Conservation (phyloP, 2,113 vertebrate genomes). For the Coryphaenoides rupestris region DNA sequence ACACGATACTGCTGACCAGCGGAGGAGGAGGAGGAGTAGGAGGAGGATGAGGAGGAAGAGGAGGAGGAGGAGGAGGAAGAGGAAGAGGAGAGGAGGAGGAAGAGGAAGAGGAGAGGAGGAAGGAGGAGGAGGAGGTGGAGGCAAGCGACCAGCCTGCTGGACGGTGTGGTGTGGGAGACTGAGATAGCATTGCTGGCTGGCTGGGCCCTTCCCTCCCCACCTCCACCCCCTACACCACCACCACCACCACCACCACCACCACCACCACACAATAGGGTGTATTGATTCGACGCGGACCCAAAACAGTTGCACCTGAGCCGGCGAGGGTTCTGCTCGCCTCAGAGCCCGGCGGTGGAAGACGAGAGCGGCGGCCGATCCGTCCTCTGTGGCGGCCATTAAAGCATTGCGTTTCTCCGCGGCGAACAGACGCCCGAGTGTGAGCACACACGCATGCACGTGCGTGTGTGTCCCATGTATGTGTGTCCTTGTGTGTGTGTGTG, state of each 20-base stretch:
- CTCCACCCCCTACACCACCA: too few species aligned
- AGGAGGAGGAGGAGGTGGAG: too few species aligned
- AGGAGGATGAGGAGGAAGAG: too few species aligned
- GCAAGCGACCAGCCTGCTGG: slow-evolving; percentile 33
- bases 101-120: too few species aligned
- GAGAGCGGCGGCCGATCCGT: slow-evolving; percentile 43
- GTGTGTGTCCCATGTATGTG: too few species aligned
- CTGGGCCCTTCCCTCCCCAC: slow-evolving; percentile 24
- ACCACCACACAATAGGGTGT: slow-evolving; percentile 55
- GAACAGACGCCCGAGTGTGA: slow-evolving; percentile 1
- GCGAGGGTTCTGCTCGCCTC: slow-evolving; percentile 33
- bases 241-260: too few species aligned
- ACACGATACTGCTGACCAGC: slow-evolving; percentile 26
- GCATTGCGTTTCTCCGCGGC: slow-evolving; percentile 37
- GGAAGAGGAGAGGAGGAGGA: too few species aligned
- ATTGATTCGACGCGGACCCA: slow-evolving; percentile 51
- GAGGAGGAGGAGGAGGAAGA: too few species aligned
- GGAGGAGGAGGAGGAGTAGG: too few species aligned
- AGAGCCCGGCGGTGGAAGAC: slow-evolving; percentile 17
- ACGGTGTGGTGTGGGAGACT: slow-evolving; percentile 45
- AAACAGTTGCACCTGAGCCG: slow-evolving; percentile 41
- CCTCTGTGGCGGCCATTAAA: slow-evolving; percentile 36
- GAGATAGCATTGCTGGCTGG: slow-evolving; percentile 31
- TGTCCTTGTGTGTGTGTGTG: not conserved
- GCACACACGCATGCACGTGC: slow-evolving; percentile 1